phyloP scores from a whole-genome alignment of 2,888 invertebrate species.

The Magallana nippona region DNA sequence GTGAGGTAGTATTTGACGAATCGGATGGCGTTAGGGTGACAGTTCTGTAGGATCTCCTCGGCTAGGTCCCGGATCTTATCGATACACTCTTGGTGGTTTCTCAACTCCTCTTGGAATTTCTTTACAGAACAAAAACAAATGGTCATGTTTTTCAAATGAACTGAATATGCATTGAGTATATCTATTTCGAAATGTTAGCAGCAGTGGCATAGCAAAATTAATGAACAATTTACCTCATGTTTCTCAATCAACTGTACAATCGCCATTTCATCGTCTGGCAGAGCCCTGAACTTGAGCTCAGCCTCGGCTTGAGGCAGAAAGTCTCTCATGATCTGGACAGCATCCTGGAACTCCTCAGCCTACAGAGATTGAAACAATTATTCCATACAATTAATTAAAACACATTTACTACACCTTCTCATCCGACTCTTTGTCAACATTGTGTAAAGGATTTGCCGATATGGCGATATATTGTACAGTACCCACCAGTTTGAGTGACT shows the following conservation, averaged over 20 bases:
- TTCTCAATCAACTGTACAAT: constrained; percentile 78
- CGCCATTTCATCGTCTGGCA: constrained; percentile 78
- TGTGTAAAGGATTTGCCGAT: too few species aligned
- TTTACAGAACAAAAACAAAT: too few species aligned
- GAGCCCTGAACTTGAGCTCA: constrained; percentile 77
- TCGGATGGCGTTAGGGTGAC: constrained; percentile 79
- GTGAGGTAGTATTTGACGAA: constrained; percentile 80
- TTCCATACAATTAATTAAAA: too few species aligned
- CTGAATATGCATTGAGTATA: too few species aligned
- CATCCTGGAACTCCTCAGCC: constrained; percentile 79
- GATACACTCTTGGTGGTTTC: constrained; percentile 76
- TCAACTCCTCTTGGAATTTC: constrained; percentile 78
- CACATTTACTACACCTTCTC: too few species aligned
- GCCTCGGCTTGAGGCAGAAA: constrained; percentile 78
- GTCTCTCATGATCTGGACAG: constrained; percentile 77
- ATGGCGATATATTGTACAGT: not conserved
- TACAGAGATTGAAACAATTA: constrained; percentile 43
- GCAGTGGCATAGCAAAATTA: too few species aligned
- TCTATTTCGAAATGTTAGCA: too few species aligned
- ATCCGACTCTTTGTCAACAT: too few species aligned
- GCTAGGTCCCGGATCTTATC: constrained; percentile 77
- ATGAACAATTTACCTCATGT: constrained; percentile 74
- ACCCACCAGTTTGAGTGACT: constrained; percentile 76
- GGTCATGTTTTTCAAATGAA: too few species aligned
- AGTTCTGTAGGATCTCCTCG: constrained; percentile 76